These are phyloP conservation scores for Tetropium fuscum DNA, from an alignment of 2,888 invertebrate genomes.

Conservation along the genomic window DNA sequence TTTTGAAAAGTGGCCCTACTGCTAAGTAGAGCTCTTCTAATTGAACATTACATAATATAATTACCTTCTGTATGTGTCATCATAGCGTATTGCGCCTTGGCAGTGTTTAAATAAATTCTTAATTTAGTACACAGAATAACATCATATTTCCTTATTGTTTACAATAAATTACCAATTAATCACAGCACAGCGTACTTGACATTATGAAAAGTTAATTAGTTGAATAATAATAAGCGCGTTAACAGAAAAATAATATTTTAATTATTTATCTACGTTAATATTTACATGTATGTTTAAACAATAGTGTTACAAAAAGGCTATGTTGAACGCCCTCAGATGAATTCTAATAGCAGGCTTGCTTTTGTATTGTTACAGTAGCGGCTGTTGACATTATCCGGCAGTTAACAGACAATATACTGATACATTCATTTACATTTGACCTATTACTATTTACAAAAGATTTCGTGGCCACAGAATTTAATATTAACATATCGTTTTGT, in stretches of 20 bases:
- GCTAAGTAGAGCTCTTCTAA: too few relatives aligned
- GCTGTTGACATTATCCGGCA: conserved; percentile 28
- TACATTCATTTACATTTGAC: conserved; percentile 22
- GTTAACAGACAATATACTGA: conserved; percentile 28
- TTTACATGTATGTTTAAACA: conserved; percentile 38
- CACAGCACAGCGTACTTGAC: conserved; percentile 31
- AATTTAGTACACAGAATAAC: not conserved
- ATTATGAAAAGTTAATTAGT: conserved; percentile 36
- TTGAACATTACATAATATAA: too few relatives aligned
- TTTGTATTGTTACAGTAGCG: conserved; percentile 27
- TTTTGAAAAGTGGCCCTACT: too few relatives aligned
- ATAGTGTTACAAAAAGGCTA: conserved; percentile 42
- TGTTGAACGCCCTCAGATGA: conserved; percentile 29
- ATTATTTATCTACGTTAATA: conserved; percentile 21
- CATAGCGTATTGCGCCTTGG: not conserved
- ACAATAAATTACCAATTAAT: conserved; percentile 13
- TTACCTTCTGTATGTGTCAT: conserved; percentile 1
- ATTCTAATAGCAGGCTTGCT: conserved; percentile 19
- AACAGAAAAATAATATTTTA: conserved; percentile 28
- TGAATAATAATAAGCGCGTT: conserved; percentile 25
- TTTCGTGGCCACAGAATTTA: conserved; percentile 5
- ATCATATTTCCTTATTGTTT: conserved; percentile 19
- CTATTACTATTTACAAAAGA: conserved; percentile 23
- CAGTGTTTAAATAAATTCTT: not conserved
- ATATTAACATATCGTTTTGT: conserved; percentile 10